A percentile compares a stretch with the other conserved stretches of the same genome.
Conservation (phyloP, 2,113 vertebrate genomes). For the Sisor rabdophorus region DNA sequence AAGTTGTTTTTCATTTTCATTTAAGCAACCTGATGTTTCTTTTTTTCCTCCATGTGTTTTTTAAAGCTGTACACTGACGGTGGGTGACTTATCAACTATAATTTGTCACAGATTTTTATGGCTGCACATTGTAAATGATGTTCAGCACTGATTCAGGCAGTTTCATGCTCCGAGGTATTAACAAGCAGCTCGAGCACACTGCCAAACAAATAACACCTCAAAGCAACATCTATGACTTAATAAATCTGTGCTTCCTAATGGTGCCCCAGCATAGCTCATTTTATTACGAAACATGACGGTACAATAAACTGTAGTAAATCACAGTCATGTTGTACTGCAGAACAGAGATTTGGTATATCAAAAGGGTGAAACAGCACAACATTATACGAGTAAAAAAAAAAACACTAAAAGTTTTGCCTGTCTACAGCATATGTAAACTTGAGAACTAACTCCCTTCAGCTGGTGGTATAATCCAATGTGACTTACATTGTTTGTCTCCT, state of each 20-base stretch:
- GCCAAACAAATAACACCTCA: constrained; percentile 23
- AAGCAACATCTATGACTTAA: neutral
- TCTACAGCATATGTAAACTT: neutral
- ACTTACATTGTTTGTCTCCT: no score
- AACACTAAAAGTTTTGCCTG: neutral
- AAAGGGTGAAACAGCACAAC: neutral
- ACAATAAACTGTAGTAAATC: constrained; percentile 24
- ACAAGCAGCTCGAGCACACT: neutral
- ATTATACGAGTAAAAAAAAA: constrained; percentile 21
- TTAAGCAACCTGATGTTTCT: neutral
- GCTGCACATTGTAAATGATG: constrained; percentile 2
- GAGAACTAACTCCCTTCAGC: neutral
- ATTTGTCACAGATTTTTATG: constrained; percentile 11
- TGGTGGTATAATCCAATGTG: no score
- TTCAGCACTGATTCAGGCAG: constrained; percentile 2
- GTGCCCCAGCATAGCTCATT: constrained; percentile 1
- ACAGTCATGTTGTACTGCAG: constrained; percentile 8
- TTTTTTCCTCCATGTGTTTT: neutral
- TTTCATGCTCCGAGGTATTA: neutral
- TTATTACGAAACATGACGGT: constrained; percentile 6
- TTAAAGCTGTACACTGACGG: neutral
- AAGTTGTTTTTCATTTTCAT: neutral
- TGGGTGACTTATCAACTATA: neutral
- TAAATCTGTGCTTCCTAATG: constrained; percentile 27
- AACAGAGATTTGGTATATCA: constrained; percentile 23